phyloP scores from a whole-genome alignment of 2,888 invertebrate species.

The Pristionchus maxplancki region DNA sequence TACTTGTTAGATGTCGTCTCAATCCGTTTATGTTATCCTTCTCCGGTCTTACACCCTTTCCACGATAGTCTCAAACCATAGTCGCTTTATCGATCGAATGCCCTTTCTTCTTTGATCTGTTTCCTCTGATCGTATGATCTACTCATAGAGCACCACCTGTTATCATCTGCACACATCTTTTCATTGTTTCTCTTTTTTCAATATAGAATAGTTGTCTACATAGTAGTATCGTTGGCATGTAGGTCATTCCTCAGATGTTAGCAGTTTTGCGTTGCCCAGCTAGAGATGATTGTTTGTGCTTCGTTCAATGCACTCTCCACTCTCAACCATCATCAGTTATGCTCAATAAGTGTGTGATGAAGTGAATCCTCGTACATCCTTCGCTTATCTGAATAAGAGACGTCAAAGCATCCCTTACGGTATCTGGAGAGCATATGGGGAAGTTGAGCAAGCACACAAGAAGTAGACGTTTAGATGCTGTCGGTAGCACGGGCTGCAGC shows the following conservation, averaged over 20 bases:
- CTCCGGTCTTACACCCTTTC: conserved; percentile 13
- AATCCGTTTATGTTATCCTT: neutral
- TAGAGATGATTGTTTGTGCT: conserved; percentile 25
- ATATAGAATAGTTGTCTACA: conserved; percentile 14
- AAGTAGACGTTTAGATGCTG: conserved; percentile 44
- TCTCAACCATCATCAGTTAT: conserved; percentile 8
- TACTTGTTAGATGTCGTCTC: conserved; percentile 35
- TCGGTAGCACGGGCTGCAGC: conserved; percentile 44
- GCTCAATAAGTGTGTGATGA: conserved; percentile 43
- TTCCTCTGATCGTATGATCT: neutral
- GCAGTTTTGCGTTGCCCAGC: conserved; percentile 13
- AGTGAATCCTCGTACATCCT: neutral
- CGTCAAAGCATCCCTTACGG: conserved; percentile 7
- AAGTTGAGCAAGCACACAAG: too few relatives aligned
- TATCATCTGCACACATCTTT: neutral
- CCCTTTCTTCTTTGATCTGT: conserved; percentile 10
- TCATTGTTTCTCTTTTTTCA: conserved; percentile 2
- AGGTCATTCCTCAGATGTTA: conserved; percentile 4
- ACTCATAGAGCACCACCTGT: conserved; percentile 25
- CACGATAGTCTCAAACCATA: conserved; percentile 16
- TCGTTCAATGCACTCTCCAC: conserved; percentile 21
- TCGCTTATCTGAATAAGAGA: neutral
- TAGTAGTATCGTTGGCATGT: conserved; percentile 34
- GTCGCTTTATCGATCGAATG: conserved; percentile 30
- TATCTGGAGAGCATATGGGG: neutral